Percentiles rank a stretch among this genome's conserved stretches.
Conservation (phyloP, 2,113 vertebrate genomes). For the Calyptommatus sinebrachiatus region DNA sequence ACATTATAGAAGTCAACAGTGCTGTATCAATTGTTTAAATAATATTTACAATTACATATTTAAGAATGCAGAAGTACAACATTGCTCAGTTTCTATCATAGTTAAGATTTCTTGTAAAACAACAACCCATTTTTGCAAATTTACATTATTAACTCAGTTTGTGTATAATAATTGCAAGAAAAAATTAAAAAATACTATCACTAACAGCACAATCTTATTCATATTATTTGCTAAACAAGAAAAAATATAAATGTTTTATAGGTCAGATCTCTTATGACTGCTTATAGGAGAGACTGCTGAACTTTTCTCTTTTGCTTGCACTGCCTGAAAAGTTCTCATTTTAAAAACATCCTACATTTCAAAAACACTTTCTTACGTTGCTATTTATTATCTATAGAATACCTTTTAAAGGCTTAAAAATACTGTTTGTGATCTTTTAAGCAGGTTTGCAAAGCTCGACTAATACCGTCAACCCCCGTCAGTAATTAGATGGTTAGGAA, state of each 20-base stretch:
- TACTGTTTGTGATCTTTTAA: not conserved
- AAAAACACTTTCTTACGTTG: not conserved
- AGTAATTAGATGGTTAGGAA: not conserved
- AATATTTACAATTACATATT: not conserved
- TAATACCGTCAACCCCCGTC: no score
- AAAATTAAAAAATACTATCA: not conserved
- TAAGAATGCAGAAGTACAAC: not conserved
- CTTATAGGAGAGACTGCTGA: no score
- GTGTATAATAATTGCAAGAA: not conserved
- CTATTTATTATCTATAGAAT: not conserved
- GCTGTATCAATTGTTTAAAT: not conserved
- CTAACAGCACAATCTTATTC: not conserved
- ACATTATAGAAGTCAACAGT: not conserved
- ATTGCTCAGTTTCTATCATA: not conserved
- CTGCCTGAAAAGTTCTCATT: not conserved
- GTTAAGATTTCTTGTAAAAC: not conserved
- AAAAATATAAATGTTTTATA: no score
- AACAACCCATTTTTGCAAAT: not conserved
- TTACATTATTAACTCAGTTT: not conserved
- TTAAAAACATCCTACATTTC: not conserved
- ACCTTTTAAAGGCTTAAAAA: not conserved
- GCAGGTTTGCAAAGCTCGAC: not conserved
- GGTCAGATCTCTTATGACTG: no score
- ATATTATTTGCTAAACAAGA: not conserved
- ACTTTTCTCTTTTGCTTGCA: not conserved